These are phyloP conservation scores for Eupithecia exiguata DNA, from an alignment of 2,888 invertebrate genomes.

Conservation along the genomic window DNA sequence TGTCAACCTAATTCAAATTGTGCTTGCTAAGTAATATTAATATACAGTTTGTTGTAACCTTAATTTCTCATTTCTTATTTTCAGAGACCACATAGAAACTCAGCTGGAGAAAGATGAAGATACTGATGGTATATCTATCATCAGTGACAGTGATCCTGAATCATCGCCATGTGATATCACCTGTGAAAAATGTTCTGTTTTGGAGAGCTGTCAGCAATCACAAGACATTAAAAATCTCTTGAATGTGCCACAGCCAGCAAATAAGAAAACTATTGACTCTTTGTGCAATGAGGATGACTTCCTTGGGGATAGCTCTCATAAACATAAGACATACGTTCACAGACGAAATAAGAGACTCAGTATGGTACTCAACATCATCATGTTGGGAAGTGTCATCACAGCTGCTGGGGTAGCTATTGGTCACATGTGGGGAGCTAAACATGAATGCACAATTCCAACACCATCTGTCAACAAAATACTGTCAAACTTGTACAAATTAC, in stretches of 20 bases:
- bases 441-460: constrained; percentile 68
- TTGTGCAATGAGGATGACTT: constrained; percentile 64
- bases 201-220: constrained; percentile 56
- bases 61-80: constrained; percentile 35
- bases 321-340: constrained; percentile 79
- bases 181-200: constrained; percentile 51
- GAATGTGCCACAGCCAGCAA: constrained; percentile 18
- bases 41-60: not conserved
- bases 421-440: constrained; percentile 79
- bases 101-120: constrained; percentile 76
- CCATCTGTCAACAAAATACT: constrained; percentile 78
- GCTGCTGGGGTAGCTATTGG: constrained; percentile 80
- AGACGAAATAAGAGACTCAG: constrained; percentile 77
- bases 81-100: constrained; percentile 54
- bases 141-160: constrained; percentile 79
- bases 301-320: constrained; percentile 62
- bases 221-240: constrained; percentile 25
- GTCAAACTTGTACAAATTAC: constrained; percentile 77
- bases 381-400: constrained; percentile 78
- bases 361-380: constrained; percentile 75
- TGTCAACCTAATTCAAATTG: not conserved
- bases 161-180: constrained; percentile 58
- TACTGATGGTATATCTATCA: constrained; percentile 81
- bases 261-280: constrained; percentile 49
- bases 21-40: not conserved